A percentile compares a stretch with the other conserved stretches of the same genome.
Conservation (phyloP, 1,140 invertebrate genomes). For the Drosophila prosaltans region DNA sequence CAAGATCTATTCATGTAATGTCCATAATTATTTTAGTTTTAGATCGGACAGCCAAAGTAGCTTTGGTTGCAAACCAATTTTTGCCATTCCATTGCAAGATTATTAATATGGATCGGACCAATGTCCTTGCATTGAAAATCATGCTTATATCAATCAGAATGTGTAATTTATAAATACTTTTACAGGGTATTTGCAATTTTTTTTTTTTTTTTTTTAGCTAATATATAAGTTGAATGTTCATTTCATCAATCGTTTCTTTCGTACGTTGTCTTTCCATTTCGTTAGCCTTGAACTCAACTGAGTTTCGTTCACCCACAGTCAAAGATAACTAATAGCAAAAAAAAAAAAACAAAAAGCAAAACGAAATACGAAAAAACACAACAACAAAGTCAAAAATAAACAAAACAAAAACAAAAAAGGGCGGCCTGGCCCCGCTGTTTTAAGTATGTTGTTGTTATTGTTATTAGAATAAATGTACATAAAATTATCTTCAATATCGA, state of each 20-base stretch:
- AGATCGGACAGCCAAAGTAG: too few species aligned
- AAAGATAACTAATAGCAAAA: conserved; percentile 1
- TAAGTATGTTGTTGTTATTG: too few species aligned
- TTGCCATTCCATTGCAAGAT: too few species aligned
- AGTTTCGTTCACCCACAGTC: conserved; percentile 2
- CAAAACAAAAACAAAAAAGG: not conserved
- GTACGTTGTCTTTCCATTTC: conserved; percentile 1
- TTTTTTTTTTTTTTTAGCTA: not conserved
- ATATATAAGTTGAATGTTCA: not conserved
- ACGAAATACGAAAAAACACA: conserved; percentile 27
- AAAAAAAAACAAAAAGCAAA: conserved; percentile 30
- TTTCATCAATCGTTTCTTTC: conserved; percentile 1
- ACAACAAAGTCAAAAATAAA: conserved; percentile 25
- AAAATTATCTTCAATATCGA: conserved; percentile 3
- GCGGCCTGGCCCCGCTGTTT: too few species aligned
- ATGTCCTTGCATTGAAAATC: too few species aligned
- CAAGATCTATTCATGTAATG: too few species aligned
- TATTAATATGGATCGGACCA: too few species aligned
- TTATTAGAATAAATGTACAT: not conserved
- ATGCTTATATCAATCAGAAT: too few species aligned
- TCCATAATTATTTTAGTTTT: too few species aligned
- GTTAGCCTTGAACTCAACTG: conserved; percentile 14
- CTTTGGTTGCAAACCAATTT: too few species aligned
- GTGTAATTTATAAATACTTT: too few species aligned
- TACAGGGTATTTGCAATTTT: too few species aligned